A percentile compares a stretch with the other conserved stretches of the same genome.
Conservation (phyloP, 2,113 vertebrate species). For the Parotia lawesii region DNA sequence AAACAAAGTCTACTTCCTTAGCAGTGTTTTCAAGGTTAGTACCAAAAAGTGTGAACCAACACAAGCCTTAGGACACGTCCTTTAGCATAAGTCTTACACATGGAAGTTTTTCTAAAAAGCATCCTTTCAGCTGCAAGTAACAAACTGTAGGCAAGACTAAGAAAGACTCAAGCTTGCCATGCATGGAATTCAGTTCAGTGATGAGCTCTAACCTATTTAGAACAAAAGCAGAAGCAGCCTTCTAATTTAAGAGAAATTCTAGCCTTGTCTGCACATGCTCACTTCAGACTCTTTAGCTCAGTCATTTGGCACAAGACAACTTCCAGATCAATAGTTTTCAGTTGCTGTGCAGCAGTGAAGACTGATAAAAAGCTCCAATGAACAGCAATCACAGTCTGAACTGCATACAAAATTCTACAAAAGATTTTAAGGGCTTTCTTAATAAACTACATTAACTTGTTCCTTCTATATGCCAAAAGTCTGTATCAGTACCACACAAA, state of each 20-base stretch:
- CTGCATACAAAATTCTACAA: neutral
- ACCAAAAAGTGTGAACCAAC: neutral
- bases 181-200: neutral
- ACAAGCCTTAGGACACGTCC: neutral
- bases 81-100: neutral
- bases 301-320: neutral
- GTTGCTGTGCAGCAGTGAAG: neutral
- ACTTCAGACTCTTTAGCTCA: neutral
- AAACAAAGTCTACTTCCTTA: neutral
- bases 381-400: neutral
- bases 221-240: neutral
- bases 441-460: neutral
- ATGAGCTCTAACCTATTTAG: neutral
- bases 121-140: neutral
- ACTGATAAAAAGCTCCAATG: neutral
- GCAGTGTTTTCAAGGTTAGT: neutral
- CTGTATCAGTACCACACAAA: neutral
- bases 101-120: neutral
- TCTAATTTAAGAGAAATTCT: neutral
- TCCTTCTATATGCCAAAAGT: neutral
- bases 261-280: neutral
- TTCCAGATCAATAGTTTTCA: neutral
- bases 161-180: neutral
- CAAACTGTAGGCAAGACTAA: neutral
- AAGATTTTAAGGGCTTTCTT: neutral